A percentile compares a stretch with the other conserved stretches of the same genome.
Evolutionary conservation across 2,113 vertebrate genomes (phyloP).

Genomic region (Nothobranchius kuhntae): DNA sequence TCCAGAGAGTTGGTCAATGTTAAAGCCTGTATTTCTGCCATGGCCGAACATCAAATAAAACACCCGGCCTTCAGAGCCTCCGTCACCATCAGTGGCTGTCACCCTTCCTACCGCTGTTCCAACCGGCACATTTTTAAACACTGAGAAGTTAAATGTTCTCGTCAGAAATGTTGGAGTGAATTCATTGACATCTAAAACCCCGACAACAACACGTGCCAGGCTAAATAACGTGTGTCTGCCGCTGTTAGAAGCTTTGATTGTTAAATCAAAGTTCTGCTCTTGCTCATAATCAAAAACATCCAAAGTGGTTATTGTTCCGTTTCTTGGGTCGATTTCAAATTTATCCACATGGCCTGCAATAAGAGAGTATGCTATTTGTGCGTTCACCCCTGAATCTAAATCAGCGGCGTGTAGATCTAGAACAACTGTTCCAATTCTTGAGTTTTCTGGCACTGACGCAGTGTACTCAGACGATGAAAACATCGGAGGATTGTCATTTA

Average conservation of each 20-base stretch:
- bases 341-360: constrained; percentile 67
- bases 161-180: constrained; percentile 69
- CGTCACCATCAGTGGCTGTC: constrained; percentile 72
- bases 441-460: constrained; percentile 72
- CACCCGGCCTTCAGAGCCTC: constrained; percentile 72
- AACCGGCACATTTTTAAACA: constrained; percentile 65
- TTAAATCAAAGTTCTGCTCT: constrained; percentile 71
- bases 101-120: constrained; percentile 72
- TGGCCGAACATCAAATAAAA: constrained; percentile 73
- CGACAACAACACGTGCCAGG: constrained; percentile 68
- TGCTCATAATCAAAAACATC: constrained; percentile 77
- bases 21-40: constrained; percentile 70
- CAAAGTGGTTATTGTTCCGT: constrained; percentile 69
- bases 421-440: constrained; percentile 61
- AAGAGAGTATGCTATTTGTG: constrained; percentile 71
- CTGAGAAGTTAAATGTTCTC: constrained; percentile 69
- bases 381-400: constrained; percentile 70
- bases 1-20: constrained; percentile 63
- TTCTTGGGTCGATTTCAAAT: constrained; percentile 70
- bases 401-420: constrained; percentile 65
- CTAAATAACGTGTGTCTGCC: constrained; percentile 59
- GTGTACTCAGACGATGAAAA: constrained; percentile 64
- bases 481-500: constrained; percentile 79
- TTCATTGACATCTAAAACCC: constrained; percentile 76
- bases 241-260: constrained; percentile 71